Evolutionary conservation across 2,888 invertebrate genomes (phyloP), one percentile per base, ranked within the genome.

Genomic region (Eurois occulta): DNA sequence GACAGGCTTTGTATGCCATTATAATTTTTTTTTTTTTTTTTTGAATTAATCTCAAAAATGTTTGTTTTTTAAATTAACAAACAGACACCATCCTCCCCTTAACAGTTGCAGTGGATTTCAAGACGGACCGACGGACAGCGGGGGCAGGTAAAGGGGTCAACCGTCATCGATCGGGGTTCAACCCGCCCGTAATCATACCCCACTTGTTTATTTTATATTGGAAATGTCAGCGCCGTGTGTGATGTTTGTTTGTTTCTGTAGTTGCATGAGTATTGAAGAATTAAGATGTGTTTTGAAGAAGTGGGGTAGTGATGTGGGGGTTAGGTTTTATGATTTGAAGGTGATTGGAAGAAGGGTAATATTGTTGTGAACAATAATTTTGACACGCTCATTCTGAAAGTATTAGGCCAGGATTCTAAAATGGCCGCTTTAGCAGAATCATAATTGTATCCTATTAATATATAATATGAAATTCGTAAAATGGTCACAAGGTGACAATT

Each of bases 141-240:
- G 94, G 94, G 95, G 93, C 95, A 96, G 95, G 95, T 96, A 93
- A 95, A 94, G 95, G 94, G 96, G 96, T 96, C 96, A 96, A 95
- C 95, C 94, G 93, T 92, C 95, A 96, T 96, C 95, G 96, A 96
- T 96, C 91, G 85, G 81, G 70, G 73, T 81, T 88, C 89, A 86
- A 77, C 79, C 78, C 86, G 62, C 78, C 77, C 78, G 87, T 88
- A 86, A 88, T 89, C 90, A 89, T 89, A 88, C 87, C 72, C 74
- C 65, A 78, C 83, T 89, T 89, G 89, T 88, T 88, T 88, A 88
- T 88, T 89, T 90, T 90, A 90, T 89, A 90, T 89, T 81, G 80
- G 82, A 85, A 77, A 82, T 81, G 86, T 88, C 90, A 85, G 81
- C 77, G 82, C 76, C 78, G 86, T 89, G 82, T 84, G 86, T 85